Conservation (phyloP, 2,888 invertebrate species). For the Synanthedon tipuliformis region DNA sequence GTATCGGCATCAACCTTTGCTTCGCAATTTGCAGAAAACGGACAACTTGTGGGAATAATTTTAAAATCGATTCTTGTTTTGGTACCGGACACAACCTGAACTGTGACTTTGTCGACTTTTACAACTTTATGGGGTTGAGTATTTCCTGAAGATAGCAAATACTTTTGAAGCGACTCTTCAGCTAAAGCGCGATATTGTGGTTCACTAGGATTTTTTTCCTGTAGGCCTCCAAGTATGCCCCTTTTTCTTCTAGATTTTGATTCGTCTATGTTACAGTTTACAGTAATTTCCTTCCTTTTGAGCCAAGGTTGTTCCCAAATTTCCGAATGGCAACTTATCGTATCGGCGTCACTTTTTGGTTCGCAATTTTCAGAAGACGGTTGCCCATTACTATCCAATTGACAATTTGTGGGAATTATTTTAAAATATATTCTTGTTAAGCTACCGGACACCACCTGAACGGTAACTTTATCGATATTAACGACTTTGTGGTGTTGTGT, state of each 20-base stretch:
- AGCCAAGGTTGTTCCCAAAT: constrained; percentile 1
- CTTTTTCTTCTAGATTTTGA: constrained; percentile 8
- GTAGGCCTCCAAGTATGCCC: constrained; percentile 1
- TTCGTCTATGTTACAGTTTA: neutral
- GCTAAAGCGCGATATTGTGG: constrained; percentile 14
- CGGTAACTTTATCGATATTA: constrained; percentile 32
- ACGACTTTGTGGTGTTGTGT: constrained; percentile 15
- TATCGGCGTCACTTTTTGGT: neutral
- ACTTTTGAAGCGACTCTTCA: constrained; percentile 19
- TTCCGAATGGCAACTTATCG: neutral
- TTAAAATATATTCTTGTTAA: constrained; percentile 45
- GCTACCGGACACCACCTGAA: constrained; percentile 56
- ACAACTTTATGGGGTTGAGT: constrained; percentile 7
- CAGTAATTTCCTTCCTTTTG: constrained; percentile 1
- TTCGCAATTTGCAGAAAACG: neutral
- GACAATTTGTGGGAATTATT: constrained; percentile 41
- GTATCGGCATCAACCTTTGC: constrained; percentile 24
- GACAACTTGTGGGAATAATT: constrained; percentile 14
- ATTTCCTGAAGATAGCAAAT: constrained; percentile 9
- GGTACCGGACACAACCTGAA: constrained; percentile 48
- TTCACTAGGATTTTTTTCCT: constrained; percentile 13
- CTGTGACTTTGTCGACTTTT: constrained; percentile 19
- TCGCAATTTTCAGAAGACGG: neutral
- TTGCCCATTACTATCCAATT: neutral
- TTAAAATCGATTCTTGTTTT: constrained; percentile 45